Evolutionary conservation across 2,113 vertebrate species (phyloP).

Genomic region (Cynoglossus semilaevis): DNA sequence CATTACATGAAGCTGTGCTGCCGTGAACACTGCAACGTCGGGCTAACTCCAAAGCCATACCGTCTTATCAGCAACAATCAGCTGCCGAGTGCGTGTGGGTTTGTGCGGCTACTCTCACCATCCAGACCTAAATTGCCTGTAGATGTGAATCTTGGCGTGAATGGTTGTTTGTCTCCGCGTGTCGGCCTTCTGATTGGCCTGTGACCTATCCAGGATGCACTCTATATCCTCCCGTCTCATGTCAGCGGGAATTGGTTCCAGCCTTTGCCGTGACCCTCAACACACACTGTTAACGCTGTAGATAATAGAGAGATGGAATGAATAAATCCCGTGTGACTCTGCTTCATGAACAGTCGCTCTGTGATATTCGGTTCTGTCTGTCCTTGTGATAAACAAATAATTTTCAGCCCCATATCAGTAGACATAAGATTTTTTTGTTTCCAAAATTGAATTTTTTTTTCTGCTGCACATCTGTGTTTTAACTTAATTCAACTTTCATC

Average conservation of each 20-base stretch:
- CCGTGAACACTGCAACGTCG: slow-evolving; percentile 5
- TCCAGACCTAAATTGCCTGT: not conserved
- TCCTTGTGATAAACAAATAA: slow-evolving; percentile 6
- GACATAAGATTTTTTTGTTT: slow-evolving; percentile 27
- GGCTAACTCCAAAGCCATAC: slow-evolving; percentile 21
- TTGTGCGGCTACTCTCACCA: not conserved
- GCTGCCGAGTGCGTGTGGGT: not conserved
- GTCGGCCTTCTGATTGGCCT: too few species aligned
- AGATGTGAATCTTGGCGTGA: not conserved
- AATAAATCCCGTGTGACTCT: not conserved
- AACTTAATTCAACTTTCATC: slow-evolving; percentile 19
- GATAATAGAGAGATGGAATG: not conserved
- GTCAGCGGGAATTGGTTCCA: not conserved
- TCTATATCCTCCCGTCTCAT: not conserved
- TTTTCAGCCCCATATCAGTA: slow-evolving; percentile 49
- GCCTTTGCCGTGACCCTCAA: not conserved
- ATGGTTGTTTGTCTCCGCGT: not conserved
- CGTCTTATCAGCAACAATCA: slow-evolving; percentile 3
- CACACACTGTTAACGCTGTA: not conserved
- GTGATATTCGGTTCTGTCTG: slow-evolving; percentile 2
- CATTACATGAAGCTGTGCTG: not conserved
- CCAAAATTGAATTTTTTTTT: not conserved
- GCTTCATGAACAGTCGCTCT: slow-evolving; percentile 7
- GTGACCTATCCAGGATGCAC: not conserved
- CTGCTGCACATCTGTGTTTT: slow-evolving; percentile 28